phyloP scores from a whole-genome alignment of 2,113 vertebrate species.

The Hyla sarda region DNA sequence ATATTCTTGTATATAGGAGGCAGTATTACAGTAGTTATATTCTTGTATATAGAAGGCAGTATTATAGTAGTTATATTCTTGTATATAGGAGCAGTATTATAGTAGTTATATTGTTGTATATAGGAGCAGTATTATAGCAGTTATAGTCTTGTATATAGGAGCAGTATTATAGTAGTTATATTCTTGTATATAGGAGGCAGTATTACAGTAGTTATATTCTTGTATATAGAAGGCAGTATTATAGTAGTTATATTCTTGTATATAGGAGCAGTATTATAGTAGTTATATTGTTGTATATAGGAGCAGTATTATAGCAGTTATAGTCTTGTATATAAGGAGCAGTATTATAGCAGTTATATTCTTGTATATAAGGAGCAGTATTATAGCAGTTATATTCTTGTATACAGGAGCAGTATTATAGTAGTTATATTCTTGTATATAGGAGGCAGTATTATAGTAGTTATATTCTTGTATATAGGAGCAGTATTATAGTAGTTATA shows the following conservation, averaged over 20 bases:
- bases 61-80: background rate
- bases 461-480: no score
- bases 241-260: background rate
- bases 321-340: no score
- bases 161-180: constrained; percentile 1
- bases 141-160: background rate
- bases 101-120: background rate
- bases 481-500: background rate
- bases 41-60: no score
- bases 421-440: no score
- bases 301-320: no score
- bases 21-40: background rate
- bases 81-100: background rate
- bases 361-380: no score
- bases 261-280: constrained; percentile 4
- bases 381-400: no score
- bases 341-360: no score
- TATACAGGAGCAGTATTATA: no score
- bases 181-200: background rate
- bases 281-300: no score
- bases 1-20: background rate
- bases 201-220: constrained; percentile 1
- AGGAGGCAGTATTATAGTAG: no score
- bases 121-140: background rate
- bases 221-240: background rate